Percentiles rank a stretch among this genome's conserved stretches.
Evolutionary conservation across 2,888 invertebrate genomes (phyloP).

Genomic region (Phortica okadai): DNA sequence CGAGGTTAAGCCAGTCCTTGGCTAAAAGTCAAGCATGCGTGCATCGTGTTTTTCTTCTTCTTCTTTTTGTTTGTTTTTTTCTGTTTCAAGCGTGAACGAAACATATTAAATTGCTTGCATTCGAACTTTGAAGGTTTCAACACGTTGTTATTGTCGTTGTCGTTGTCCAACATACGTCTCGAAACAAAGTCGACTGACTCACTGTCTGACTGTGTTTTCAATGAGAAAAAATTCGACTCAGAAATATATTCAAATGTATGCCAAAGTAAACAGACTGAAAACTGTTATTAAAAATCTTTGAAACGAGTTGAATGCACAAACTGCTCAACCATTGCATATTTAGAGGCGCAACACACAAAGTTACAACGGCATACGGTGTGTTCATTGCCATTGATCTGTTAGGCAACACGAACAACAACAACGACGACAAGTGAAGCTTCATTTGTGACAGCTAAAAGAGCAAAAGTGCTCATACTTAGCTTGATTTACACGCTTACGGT

Average conservation of each 20-base stretch:
- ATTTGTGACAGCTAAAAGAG: slow-evolving; percentile 24
- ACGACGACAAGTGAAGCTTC: not conserved
- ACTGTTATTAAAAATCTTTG: slow-evolving; percentile 1
- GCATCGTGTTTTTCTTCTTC: not conserved
- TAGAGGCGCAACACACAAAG: not conserved
- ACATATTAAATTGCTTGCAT: no score
- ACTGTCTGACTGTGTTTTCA: not conserved
- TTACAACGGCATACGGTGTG: not conserved
- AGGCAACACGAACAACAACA: no score
- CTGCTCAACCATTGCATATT: slow-evolving; percentile 18
- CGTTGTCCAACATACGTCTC: no score
- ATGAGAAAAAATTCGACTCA: not conserved
- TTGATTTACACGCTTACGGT: slow-evolving; percentile 66
- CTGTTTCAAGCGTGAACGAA: not conserved
- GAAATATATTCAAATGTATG: slow-evolving; percentile 23
- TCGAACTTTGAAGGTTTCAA: no score
- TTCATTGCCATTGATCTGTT: no score
- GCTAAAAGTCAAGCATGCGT: slow-evolving; percentile 7
- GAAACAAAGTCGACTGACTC: no score
- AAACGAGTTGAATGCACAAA: not conserved
- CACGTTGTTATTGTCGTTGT: no score
- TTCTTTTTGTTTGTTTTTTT: not conserved
- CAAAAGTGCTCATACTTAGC: slow-evolving; percentile 61
- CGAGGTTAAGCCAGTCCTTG: no score
- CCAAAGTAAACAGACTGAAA: not conserved